Evolutionary conservation across 2,888 invertebrate species (phyloP), one percentile per base, ranked within the genome.

Genomic region (Galeopsomyia nigrocyanea): DNA sequence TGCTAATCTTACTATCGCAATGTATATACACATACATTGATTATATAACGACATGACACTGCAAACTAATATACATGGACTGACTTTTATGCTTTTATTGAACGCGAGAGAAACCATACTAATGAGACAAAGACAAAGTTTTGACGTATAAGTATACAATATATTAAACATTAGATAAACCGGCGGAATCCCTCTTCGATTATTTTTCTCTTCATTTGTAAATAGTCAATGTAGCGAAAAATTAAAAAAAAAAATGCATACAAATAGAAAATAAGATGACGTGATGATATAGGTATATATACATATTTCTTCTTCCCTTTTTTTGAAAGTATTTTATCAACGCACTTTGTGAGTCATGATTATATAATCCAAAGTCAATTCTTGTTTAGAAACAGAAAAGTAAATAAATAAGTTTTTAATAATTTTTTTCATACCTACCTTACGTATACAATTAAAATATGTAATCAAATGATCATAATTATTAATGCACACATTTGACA

Each of bases 1-100:
- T 73, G 75, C 76, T 76, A 71, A 75, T 73, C 71, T 64, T 79
- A 73, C 77, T 57, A 55, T 5, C 61, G 64, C 68, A 19, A 64
- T 57, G 56, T 65, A 57, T 61, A 66, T 60, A 63, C 19, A 56
- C 46, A 53, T 46, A 56, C 49, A 70, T 56, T 61, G 26, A 63
- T 49, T 58, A 71, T 58, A 65, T 56, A 49, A 60, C 39, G 39
- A 39, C 61, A 61, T 74, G 13, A 39, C 39, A 68, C 50, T 71
- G 64, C 68, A 22, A 57, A 68, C 14, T 68, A 65, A 74, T 71
- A 57, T 67, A 51, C 26, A 26, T 74, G 46, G 71, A 74, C 74
- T 74, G 71, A 74, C 39, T 68, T 57, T 67, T 68, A 60, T 49
- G 65, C 65, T 74, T 71, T 74, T 67, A 68, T 50, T 17, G 19